Evolutionary conservation across 2,797 vertebrate species (phyloP).

Genomic region (Clamator glandarius): DNA sequence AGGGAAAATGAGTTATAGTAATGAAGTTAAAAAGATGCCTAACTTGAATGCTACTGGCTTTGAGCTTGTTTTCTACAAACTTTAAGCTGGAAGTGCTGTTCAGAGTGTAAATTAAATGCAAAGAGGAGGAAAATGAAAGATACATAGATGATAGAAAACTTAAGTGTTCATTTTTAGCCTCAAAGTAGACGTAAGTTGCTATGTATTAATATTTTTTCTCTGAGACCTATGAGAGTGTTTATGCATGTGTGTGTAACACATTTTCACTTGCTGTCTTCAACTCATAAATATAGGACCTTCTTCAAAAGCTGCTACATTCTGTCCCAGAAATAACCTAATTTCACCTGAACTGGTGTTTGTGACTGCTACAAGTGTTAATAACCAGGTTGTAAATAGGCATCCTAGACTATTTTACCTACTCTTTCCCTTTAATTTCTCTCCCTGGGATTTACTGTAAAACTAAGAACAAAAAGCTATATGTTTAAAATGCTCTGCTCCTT

Average conservation of each 20-base stretch:
- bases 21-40: neutral
- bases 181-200: neutral
- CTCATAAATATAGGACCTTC: neutral
- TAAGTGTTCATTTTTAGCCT: neutral
- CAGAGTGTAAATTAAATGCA: neutral
- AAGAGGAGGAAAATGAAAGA: conserved; percentile 13
- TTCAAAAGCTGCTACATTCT: conserved; percentile 18
- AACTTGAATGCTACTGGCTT: neutral
- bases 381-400: neutral
- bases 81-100: conserved; percentile 19
- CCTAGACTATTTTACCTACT: neutral
- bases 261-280: conserved; percentile 20
- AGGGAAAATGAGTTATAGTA: conserved; percentile 17
- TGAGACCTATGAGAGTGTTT: neutral
- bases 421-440: neutral
- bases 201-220: neutral
- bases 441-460: neutral
- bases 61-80: conserved; percentile 1
- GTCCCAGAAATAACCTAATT: neutral
- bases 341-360: conserved; percentile 14
- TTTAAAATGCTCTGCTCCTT: neutral
- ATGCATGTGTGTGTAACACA: neutral
- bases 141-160: neutral
- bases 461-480: neutral
- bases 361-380: neutral